Percentiles rank a stretch among this genome's conserved stretches.
Evolutionary conservation across 2,113 vertebrate genomes (phyloP).

Genomic region (Bothrops jararaca): DNA sequence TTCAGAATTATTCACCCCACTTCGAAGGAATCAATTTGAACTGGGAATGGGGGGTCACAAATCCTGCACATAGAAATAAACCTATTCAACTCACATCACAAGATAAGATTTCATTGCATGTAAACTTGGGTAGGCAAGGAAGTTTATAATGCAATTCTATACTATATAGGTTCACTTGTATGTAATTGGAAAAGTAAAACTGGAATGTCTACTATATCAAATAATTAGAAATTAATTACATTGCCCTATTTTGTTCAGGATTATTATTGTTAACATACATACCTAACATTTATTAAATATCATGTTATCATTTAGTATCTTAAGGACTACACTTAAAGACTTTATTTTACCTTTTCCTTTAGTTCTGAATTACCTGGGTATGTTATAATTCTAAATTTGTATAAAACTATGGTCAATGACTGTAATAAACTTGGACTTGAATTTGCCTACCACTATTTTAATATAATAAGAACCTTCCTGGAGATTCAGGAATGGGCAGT

Average conservation of each 20-base stretch:
- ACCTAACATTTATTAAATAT: neutral
- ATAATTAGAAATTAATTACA: neutral
- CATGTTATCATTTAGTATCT: neutral
- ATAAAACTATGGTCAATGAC: neutral
- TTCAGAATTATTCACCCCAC: conserved; percentile 9
- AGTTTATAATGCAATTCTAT: neutral
- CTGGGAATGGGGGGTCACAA: neutral
- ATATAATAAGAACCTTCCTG: neutral
- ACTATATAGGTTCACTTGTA: neutral
- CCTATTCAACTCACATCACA: neutral
- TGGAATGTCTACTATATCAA: neutral
- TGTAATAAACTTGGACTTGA: neutral
- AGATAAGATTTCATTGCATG: neutral
- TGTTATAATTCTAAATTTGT: neutral
- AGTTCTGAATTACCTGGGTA: neutral
- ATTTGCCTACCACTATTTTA: neutral
- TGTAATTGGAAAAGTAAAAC: neutral
- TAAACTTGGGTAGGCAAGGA: neutral
- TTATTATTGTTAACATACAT: neutral
- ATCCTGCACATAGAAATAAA: neutral
- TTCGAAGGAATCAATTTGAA: neutral
- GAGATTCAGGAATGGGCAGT: neutral
- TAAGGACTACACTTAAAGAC: neutral
- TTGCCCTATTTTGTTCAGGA: neutral
- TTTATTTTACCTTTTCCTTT: neutral